phyloP scores from a whole-genome alignment of 92 coral and sea anemone species.

The Parazoanthus atlanticus region DNA sequence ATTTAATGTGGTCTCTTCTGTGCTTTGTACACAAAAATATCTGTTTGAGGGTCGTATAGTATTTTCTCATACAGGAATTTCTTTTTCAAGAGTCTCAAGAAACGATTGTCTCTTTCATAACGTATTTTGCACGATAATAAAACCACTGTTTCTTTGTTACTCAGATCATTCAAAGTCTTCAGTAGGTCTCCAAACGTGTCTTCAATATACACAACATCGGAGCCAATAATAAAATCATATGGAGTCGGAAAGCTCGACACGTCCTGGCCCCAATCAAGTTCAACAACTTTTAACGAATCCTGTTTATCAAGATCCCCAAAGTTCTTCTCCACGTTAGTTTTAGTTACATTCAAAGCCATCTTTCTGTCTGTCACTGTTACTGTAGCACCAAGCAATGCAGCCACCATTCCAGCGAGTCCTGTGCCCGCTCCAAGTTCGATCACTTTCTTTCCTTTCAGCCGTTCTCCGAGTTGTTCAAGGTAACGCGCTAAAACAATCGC shows the following conservation, averaged over 20 bases:
- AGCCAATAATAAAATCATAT: conserved; percentile 85
- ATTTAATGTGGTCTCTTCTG: conserved; percentile 12
- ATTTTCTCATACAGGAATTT: conserved; percentile 60
- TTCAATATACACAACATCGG: conserved; percentile 94
- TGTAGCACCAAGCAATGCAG: conserved; percentile 83
- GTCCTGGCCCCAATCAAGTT: conserved; percentile 95
- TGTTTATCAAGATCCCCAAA: conserved; percentile 42
- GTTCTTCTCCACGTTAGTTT: conserved; percentile 76
- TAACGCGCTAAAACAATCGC: conserved; percentile 86
- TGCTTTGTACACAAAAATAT: conserved; percentile 75
- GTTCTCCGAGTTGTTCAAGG: conserved; percentile 66
- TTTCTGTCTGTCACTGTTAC: conserved; percentile 85
- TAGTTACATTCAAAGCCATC: conserved; percentile 80
- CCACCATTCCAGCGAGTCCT: conserved; percentile 91
- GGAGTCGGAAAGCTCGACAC: conserved; percentile 73
- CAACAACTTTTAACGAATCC: conserved; percentile 46
- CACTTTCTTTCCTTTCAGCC: conserved; percentile 67
- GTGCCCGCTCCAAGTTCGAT: conserved; percentile 98
- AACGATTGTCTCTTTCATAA: conserved; percentile 85
- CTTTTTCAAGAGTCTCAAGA: conserved; percentile 67
- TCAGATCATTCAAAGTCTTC: conserved; percentile 77
- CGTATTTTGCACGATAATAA: conserved; percentile 90
- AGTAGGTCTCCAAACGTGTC: conserved; percentile 78
- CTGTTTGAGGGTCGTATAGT: conserved; percentile 69
- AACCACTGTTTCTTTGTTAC: conserved; percentile 68